Evolutionary conservation across 2,113 vertebrate species (phyloP).

Genomic region (Pipa parva): DNA sequence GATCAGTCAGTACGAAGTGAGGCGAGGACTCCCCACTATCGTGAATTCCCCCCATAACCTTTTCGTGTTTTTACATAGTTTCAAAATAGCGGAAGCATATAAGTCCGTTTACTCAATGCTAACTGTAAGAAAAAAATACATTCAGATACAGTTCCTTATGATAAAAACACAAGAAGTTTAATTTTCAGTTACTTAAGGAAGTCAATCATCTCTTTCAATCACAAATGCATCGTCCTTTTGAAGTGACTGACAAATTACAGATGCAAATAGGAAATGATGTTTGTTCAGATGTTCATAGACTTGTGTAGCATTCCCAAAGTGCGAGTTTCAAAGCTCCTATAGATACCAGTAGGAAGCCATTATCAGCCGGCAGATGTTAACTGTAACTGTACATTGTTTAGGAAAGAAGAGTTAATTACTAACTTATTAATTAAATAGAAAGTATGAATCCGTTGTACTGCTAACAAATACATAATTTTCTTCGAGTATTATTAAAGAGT

Average conservation of each 20-base stretch:
- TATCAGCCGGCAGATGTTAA: slow-evolving; percentile 74
- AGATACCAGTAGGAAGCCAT: slow-evolving; percentile 51
- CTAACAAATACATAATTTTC: slow-evolving; percentile 94
- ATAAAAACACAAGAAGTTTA: too few species aligned
- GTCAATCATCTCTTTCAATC: too few species aligned
- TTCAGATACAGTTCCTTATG: too few species aligned
- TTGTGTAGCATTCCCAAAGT: slow-evolving; percentile 50
- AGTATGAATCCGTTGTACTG: slow-evolving; percentile 95
- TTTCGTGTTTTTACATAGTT: too few species aligned
- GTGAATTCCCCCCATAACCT: too few species aligned
- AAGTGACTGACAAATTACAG: slow-evolving; percentile 23
- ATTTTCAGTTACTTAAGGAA: slow-evolving; percentile 1
- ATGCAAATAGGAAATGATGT: slow-evolving; percentile 35
- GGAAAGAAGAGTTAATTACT: slow-evolving; percentile 92
- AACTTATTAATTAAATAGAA: slow-evolving; percentile 97
- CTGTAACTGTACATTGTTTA: slow-evolving; percentile 72
- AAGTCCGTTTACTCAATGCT: too few species aligned
- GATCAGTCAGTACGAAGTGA: too few species aligned
- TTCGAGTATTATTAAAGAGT: slow-evolving; percentile 98
- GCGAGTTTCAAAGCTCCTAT: slow-evolving; percentile 42
- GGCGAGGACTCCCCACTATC: too few species aligned
- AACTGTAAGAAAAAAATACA: too few species aligned
- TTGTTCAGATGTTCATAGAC: slow-evolving; percentile 41
- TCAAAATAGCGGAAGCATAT: too few species aligned
- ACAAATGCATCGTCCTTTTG: too few species aligned